phyloP scores from a whole-genome alignment of 2,888 invertebrate species.

The Parasteatoda lunata region DNA sequence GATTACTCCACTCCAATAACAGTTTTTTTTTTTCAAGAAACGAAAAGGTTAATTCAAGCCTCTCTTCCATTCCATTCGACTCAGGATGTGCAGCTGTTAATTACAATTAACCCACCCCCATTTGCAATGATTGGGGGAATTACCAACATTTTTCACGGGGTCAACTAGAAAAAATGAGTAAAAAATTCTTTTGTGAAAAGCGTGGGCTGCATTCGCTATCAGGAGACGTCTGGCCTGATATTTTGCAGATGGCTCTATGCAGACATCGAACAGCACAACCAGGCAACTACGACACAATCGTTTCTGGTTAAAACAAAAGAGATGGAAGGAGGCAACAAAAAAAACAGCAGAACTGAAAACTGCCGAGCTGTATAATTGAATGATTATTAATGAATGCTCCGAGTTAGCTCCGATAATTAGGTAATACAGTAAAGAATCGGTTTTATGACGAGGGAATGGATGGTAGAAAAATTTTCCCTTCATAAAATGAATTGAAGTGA shows the following conservation, averaged over 20 bases:
- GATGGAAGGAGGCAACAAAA: constrained; percentile 8
- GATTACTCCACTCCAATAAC: constrained; percentile 57
- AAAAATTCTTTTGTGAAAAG: constrained; percentile 23
- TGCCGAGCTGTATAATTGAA: constrained; percentile 66
- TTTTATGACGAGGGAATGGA: neutral
- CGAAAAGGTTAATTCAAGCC: neutral
- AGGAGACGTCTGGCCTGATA: constrained; percentile 25
- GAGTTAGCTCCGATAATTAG: constrained; percentile 49
- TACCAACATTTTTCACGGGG: constrained; percentile 58
- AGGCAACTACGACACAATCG: constrained; percentile 58
- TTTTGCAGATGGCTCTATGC: constrained; percentile 53
- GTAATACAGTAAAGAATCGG: constrained; percentile 58
- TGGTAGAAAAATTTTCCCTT: constrained; percentile 16
- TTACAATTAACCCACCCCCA: constrained; percentile 58
- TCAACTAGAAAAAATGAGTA: constrained; percentile 4
- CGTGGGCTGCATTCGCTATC: constrained; percentile 33
- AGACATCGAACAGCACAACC: constrained; percentile 26
- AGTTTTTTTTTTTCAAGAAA: constrained; percentile 21
- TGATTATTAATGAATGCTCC: constrained; percentile 65
- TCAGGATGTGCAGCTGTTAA: constrained; percentile 48
- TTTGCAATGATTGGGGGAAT: constrained; percentile 57
- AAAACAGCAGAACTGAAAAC: constrained; percentile 38
- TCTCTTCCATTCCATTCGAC: constrained; percentile 54
- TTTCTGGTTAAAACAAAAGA: constrained; percentile 40
- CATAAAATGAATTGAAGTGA: constrained; percentile 41